phyloP scores from a whole-genome alignment of 2,888 invertebrate species.

The Hipparchia semele region DNA sequence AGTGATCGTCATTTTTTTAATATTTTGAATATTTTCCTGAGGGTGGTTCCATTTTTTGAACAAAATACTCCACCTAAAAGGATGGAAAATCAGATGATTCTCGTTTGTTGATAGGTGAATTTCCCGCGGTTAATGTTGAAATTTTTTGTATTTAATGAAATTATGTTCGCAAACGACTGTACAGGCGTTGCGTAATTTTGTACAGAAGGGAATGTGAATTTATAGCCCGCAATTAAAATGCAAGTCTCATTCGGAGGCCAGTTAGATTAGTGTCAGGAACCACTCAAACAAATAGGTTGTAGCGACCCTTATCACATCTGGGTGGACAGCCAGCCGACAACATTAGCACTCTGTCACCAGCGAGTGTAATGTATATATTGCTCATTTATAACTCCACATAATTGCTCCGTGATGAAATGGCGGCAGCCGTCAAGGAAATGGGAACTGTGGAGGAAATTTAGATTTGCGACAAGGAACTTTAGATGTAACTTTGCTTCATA shows the following conservation, averaged over 20 bases:
- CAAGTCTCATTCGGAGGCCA: conserved; percentile 40
- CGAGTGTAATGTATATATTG: conserved; percentile 48
- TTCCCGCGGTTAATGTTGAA: no score
- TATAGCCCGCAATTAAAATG: conserved; percentile 33
- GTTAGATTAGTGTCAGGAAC: conserved; percentile 50
- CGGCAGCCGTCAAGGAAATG: conserved; percentile 33
- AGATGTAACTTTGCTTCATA: background rate
- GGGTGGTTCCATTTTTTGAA: no score
- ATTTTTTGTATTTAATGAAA: no score
- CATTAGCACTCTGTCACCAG: conserved; percentile 61
- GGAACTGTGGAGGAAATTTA: conserved; percentile 22
- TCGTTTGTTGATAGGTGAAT: no score
- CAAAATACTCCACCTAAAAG: no score
- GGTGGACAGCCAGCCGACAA: conserved; percentile 57
- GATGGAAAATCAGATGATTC: no score
- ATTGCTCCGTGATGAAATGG: conserved; percentile 35
- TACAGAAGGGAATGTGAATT: conserved; percentile 15
- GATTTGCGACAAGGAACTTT: conserved; percentile 19
- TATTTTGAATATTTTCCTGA: no score
- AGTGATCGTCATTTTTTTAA: no score
- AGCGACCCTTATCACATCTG: conserved; percentile 59
- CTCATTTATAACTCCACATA: conserved; percentile 39
- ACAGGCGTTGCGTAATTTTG: background rate
- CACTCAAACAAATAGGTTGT: conserved; percentile 56
- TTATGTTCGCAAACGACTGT: background rate